Evolutionary conservation across 2,797 vertebrate species (phyloP), one percentile per base, ranked within the genome.

Genomic region (Cuniculus paca): DNA sequence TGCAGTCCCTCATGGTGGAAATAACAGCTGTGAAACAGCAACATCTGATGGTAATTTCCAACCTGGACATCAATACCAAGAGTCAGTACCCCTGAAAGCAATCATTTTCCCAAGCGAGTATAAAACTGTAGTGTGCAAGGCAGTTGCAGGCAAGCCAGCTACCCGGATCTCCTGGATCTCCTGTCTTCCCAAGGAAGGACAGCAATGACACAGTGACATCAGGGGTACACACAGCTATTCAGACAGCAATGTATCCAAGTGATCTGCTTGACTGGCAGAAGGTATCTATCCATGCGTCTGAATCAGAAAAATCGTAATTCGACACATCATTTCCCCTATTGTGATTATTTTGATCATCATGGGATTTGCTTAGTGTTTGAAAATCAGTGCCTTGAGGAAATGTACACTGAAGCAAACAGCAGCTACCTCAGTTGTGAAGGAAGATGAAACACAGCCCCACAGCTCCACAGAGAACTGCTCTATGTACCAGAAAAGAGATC

Each of bases 361-460:
- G 52, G 91, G 79, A 92, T 95, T 24, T 42, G 13, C 95, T 96
- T 94, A 61, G 17, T 36, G 80, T 88, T 86, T 93, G 94, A 97
- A 92, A 93, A 80, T 17, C 85, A 14, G 36, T 22, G 12, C n/a
- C 60, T 97, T 56, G 96, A 98, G 97, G 97, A 96, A 92, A 97
- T 91, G 65, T 84, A 96, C 95, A 90, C n/a, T 52, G 8, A 81
- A 61, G 85, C 92, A 91, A 82, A 22, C 10, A 56, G 89, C 94
- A 90, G 54, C 16, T 90, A 39, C 26, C 90, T 10, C 90, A 85
- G 88, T 12, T 74, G 6, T 6, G 85, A 88, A 91, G 14, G 94
- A 98, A 94, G 97, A 97, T 79, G 28, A 97, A 78, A 95, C 98
- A 95, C 98, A 99, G 92, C 98, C 98, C 98, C 99, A 98, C 68